A percentile compares a stretch with the other conserved stretches of the same genome.
These are phyloP conservation scores for Rhipidura dahli DNA, from an alignment of 2,113 vertebrate genomes.

Conservation along the genomic window DNA sequence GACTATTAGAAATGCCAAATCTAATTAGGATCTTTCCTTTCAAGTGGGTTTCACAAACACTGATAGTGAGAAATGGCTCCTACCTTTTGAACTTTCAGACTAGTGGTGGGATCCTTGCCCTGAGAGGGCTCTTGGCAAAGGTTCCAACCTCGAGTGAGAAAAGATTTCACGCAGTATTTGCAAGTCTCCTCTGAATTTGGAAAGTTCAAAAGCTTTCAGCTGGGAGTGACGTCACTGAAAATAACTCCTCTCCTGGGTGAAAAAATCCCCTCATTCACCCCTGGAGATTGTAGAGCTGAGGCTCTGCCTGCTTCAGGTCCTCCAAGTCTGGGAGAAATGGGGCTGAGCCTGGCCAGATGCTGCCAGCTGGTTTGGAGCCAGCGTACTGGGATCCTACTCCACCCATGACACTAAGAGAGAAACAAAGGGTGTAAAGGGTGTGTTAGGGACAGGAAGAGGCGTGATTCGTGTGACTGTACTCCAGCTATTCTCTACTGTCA, in stretches of 20 bases:
- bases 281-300: not conserved
- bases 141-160: not conserved
- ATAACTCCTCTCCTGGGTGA: not conserved
- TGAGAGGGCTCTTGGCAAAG: not conserved
- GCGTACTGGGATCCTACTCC: constrained; percentile 40
- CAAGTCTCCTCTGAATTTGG: not conserved
- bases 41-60: not conserved
- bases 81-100: constrained; percentile 55
- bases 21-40: constrained; percentile 58
- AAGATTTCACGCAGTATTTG: not conserved
- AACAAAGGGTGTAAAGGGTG: constrained; percentile 69
- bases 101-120: not conserved
- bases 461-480: constrained; percentile 64
- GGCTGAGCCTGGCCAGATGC: constrained; percentile 9
- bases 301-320: not conserved
- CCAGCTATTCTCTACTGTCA: constrained; percentile 64
- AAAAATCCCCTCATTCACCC: not conserved
- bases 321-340: not conserved
- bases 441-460: constrained; percentile 64
- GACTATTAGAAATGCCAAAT: constrained; percentile 45
- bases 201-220: not conserved
- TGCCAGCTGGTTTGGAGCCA: constrained; percentile 60
- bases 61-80: constrained; percentile 38
- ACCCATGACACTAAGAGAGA: constrained; percentile 63
- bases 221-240: not conserved